These are phyloP conservation scores for Anolis sagrei DNA, from an alignment of 2,113 vertebrate species.

Conservation along the genomic window DNA sequence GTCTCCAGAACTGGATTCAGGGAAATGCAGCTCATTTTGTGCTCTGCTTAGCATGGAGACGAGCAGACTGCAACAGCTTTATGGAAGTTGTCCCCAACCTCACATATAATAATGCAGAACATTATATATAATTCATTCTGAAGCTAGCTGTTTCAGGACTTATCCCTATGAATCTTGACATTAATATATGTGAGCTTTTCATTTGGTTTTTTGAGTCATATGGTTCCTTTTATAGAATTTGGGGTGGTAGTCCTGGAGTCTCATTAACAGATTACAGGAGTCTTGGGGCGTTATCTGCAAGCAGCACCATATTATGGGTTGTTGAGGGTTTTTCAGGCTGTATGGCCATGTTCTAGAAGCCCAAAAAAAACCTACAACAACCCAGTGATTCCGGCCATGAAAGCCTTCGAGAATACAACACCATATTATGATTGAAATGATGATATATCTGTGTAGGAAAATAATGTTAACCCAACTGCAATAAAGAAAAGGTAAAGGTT, in stretches of 20 bases:
- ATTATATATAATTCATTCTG: constrained; percentile 6
- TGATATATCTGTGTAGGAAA: not conserved
- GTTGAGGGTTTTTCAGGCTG: too few relatives aligned
- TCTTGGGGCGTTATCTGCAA: not conserved
- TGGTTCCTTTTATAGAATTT: not conserved
- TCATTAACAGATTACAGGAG: not conserved
- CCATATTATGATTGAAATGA: not conserved
- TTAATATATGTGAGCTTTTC: not conserved
- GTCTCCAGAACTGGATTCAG: not conserved
- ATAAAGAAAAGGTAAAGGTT: too few relatives aligned
- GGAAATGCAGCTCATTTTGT: not conserved
- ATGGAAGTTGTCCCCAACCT: not conserved
- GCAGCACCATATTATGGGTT: constrained; percentile 17
- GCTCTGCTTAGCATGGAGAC: not conserved
- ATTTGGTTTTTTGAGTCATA: too few relatives aligned
- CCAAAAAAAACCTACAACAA: too few relatives aligned
- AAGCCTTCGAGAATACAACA: too few relatives aligned
- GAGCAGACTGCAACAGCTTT: not conserved
- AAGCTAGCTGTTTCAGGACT: not conserved
- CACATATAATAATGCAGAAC: not conserved
- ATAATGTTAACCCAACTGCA: constrained; percentile 41
- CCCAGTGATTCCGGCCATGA: too few relatives aligned
- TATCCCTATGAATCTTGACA: not conserved
- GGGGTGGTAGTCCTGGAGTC: constrained; percentile 13
- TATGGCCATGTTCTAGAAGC: too few relatives aligned